phyloP scores from a whole-genome alignment of 2,797 vertebrate genomes.

The Knipowitschia caucasica region DNA sequence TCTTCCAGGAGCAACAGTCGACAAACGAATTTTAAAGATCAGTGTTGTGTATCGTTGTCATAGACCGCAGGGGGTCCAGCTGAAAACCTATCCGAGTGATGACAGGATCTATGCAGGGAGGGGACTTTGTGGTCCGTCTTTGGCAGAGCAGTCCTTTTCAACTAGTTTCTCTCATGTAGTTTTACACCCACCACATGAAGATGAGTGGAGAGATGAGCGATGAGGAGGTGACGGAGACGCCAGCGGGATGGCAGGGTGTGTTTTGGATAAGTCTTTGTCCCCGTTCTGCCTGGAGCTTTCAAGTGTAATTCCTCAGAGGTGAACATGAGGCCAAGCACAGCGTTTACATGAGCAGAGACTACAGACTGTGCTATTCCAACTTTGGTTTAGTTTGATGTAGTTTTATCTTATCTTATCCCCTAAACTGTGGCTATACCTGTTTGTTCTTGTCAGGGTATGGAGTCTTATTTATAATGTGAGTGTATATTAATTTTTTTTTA shows the following conservation, averaged over 20 bases:
- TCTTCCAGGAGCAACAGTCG: conserved; percentile 1
- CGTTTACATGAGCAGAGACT: too few relatives aligned
- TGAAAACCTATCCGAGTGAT: conserved; percentile 25
- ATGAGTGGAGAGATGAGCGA: conserved; percentile 33
- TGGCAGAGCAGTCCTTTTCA: conserved; percentile 16
- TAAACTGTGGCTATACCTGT: too few relatives aligned
- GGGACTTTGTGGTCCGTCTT: conserved; percentile 16
- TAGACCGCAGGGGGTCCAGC: conserved; percentile 23
- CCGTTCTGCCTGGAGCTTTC: conserved; percentile 47
- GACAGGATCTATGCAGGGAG: conserved; percentile 35
- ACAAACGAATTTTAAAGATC: conserved; percentile 24
- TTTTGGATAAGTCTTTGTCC: conserved; percentile 38
- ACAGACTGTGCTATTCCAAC: too few relatives aligned
- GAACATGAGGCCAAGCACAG: conserved; percentile 51
- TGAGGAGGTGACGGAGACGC: conserved; percentile 1
- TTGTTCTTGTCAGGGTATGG: too few relatives aligned
- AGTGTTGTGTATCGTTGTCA: conserved; percentile 10
- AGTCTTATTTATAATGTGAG: too few relatives aligned
- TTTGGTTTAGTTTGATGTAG: too few relatives aligned
- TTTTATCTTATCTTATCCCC: too few relatives aligned
- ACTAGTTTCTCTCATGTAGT: conserved; percentile 25
- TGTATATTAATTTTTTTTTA: too few relatives aligned
- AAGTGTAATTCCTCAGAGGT: conserved; percentile 55
- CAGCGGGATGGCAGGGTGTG: conserved; percentile 5
- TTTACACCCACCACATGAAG: conserved; percentile 52